phyloP scores from a whole-genome alignment of 1,140 invertebrate species.

The Lysiphlebus fabarum region DNA sequence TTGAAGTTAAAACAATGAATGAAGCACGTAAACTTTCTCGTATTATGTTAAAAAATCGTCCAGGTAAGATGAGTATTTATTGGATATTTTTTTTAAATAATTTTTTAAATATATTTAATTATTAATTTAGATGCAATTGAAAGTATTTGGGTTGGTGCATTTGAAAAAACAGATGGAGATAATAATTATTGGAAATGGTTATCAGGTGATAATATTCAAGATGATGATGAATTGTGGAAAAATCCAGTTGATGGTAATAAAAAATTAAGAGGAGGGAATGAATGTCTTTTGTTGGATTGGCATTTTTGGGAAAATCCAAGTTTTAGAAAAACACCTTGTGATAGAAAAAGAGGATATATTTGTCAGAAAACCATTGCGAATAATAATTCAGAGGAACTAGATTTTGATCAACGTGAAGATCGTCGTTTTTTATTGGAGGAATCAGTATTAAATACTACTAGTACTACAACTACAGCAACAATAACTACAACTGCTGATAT shows the following conservation, averaged over 20 bases:
- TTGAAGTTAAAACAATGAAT: constrained; percentile 24
- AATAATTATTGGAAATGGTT: constrained; percentile 33
- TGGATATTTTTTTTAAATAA: constrained; percentile 1
- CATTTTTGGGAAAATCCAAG: constrained; percentile 42
- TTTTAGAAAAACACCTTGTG: constrained; percentile 49
- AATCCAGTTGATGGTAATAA: constrained; percentile 6
- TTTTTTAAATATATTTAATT: neutral
- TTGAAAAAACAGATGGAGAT: constrained; percentile 15
- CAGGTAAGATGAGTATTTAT: constrained; percentile 25
- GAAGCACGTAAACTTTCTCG: constrained; percentile 22
- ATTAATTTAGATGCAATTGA: constrained; percentile 30
- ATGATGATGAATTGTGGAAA: constrained; percentile 25
- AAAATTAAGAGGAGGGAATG: constrained; percentile 28
- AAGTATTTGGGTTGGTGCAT: constrained; percentile 37
- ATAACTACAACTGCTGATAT: neutral
- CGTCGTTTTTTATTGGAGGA: neutral
- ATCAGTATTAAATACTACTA: neutral
- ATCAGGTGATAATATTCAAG: constrained; percentile 22
- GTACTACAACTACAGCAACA: neutral
- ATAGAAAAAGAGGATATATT: constrained; percentile 51
- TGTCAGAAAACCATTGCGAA: constrained; percentile 36
- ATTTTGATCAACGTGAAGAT: no score
- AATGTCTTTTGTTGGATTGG: constrained; percentile 51
- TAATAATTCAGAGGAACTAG: no score
- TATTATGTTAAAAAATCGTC: constrained; percentile 29